Evolutionary conservation across 2,797 vertebrate genomes (phyloP), one percentile per base, ranked within the genome.

Genomic region (Takifugu ocellatus): DNA sequence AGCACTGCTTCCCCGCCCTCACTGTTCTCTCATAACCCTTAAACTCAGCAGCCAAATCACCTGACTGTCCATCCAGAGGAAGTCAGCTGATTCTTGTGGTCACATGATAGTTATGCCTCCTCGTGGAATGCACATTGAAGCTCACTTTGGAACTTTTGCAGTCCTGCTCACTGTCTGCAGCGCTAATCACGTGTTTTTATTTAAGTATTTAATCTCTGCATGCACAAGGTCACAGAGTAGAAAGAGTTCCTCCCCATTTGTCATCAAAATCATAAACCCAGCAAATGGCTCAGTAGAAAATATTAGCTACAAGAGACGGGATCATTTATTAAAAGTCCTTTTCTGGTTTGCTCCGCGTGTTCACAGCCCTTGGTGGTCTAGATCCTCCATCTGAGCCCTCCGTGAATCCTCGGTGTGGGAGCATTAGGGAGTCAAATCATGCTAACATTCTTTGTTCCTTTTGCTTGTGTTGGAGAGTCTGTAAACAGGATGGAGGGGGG

Each of bases 21-120:
- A 39, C 60, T 49, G 62, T 43, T 54, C 51, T 50, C 24, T 59
- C n/a, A 63, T 76, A 78, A 71, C 74, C 67, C 71, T 74, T 56
- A 51, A 68, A 59, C 67, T 67, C n/a, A 56, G 63, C 66, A 64
- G 54, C 61, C 42, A n/a, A 57, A 72, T 86, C 86, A 88, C 80
- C 77, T 87, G 89, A 88, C 79, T 70, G 62, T 72, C 73, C 47
- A 36, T 61, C 50, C 36, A 52, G 60, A 65, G 63, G 56, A 68
- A 72, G 76, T 85, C 82, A 79, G 73, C 80, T 82, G 84, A 77
- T 75, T 71, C 29, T 54, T 59, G 60, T 64, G 49, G 80, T 88
- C 78, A 86, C 75, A 64, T 84, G 75, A 85, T 70, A 26, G 69
- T 77, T 75, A 78, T 66, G 71, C 59, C 53, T 70, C 78, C 65